phyloP scores from a whole-genome alignment of 2,797 vertebrate species.

The Epinephelus malabaricus region DNA sequence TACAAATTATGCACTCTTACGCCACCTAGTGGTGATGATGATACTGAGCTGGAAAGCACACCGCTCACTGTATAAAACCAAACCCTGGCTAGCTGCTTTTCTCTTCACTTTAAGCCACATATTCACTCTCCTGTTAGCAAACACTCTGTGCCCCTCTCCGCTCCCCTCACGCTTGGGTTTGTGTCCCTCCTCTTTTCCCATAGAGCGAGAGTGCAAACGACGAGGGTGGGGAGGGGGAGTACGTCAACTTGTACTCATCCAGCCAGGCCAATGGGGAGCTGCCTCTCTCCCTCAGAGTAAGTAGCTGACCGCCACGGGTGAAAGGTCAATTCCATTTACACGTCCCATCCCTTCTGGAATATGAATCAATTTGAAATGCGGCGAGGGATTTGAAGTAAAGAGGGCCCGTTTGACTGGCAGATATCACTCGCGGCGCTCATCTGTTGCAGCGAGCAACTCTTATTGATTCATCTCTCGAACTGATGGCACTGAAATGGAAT shows the following conservation, averaged over 20 bases:
- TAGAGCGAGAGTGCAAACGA: conserved; percentile 95
- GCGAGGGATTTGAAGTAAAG: conserved; percentile 16
- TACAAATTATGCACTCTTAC: conserved; percentile 62
- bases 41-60: conserved; percentile 19
- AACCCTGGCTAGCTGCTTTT: conserved; percentile 48
- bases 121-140: conserved; percentile 43
- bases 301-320: conserved; percentile 82
- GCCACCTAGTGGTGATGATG: conserved; percentile 75
- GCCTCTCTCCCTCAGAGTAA: conserved; percentile 93
- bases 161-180: conserved; percentile 73
- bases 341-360: conserved; percentile 60
- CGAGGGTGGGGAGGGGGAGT: conserved; percentile 95
- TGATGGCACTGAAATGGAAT: conserved; percentile 68
- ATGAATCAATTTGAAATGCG: conserved; percentile 63
- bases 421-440: conserved; percentile 14
- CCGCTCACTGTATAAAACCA: conserved; percentile 19
- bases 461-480: conserved; percentile 71
- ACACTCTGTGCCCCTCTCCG: conserved; percentile 73
- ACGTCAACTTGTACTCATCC: conserved; percentile 96
- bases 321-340: conserved; percentile 75
- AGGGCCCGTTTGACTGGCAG: conserved; percentile 16
- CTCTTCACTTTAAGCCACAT: conserved; percentile 50
- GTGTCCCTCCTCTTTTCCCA: conserved; percentile 87
- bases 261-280: conserved; percentile 93
- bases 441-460: conserved; percentile 27